Percentiles rank a stretch among this genome's conserved stretches.
Evolutionary conservation across 2,797 vertebrate genomes (phyloP).

Genomic region (Tiaroga cobitis): DNA sequence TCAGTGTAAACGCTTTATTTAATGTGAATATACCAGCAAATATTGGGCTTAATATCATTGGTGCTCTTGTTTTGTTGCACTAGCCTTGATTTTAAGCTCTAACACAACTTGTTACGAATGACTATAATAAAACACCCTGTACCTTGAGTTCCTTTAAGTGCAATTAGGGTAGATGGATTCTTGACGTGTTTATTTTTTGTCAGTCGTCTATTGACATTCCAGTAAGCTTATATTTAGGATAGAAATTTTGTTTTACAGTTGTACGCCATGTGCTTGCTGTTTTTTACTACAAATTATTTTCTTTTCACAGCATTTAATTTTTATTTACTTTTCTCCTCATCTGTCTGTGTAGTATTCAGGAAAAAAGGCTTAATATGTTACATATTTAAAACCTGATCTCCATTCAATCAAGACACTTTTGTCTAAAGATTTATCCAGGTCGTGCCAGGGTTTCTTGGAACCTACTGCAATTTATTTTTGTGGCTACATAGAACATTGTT

Average conservation of each 20-base stretch:
- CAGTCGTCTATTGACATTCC: slow-evolving; percentile 49
- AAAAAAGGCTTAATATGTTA: too few species aligned
- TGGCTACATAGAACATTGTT: neutral
- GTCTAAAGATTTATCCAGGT: neutral
- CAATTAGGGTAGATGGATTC: slow-evolving; percentile 25
- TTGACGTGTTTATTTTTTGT: neutral
- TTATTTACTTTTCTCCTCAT: neutral
- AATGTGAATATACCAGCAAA: slow-evolving; percentile 21
- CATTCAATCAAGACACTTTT: neutral
- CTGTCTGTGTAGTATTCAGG: neutral
- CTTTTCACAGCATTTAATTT: neutral
- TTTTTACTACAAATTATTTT: neutral
- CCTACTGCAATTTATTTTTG: neutral
- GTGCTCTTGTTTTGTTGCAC: neutral
- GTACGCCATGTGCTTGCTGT: neutral
- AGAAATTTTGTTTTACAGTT: neutral
- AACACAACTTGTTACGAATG: neutral
- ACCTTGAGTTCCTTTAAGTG: slow-evolving; percentile 21
- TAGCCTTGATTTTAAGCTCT: neutral
- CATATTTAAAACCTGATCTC: too few species aligned
- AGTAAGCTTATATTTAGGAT: slow-evolving; percentile 26
- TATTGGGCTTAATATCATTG: neutral
- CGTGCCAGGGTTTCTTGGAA: neutral
- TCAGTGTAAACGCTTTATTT: neutral
- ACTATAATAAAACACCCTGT: slow-evolving; percentile 20